These are phyloP conservation scores for Pollenia labialis DNA, from an alignment of 2,888 invertebrate genomes.

Conservation along the genomic window DNA sequence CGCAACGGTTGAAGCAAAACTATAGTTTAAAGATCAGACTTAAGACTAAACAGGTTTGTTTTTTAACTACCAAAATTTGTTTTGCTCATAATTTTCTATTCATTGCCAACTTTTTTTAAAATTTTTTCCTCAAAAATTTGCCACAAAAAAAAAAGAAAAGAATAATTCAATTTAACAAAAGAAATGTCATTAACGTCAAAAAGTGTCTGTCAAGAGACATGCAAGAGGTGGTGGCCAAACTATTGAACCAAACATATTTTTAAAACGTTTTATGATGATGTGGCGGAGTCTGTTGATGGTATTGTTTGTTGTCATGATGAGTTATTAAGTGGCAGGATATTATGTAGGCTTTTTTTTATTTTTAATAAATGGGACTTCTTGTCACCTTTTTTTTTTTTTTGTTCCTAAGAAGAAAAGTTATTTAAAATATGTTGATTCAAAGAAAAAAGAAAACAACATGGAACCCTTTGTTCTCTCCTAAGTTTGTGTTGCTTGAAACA, in stretches of 20 bases:
- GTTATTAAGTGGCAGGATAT: slow-evolving; percentile 65
- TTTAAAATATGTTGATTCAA: slow-evolving; percentile 11
- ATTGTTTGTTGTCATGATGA: slow-evolving; percentile 26
- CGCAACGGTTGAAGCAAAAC: too few species aligned
- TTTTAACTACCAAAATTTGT: too few species aligned
- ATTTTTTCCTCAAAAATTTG: too few species aligned
- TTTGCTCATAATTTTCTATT: too few species aligned
- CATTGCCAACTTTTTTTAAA: too few species aligned
- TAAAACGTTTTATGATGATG: not conserved
- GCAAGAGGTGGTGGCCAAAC: slow-evolving; percentile 40
- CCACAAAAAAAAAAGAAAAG: not conserved
- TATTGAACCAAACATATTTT: not conserved
- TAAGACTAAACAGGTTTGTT: too few species aligned
- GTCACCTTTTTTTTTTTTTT: slow-evolving; percentile 26
- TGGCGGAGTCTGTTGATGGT: not conserved
- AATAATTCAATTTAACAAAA: not conserved
- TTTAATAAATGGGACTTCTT: slow-evolving; percentile 15
- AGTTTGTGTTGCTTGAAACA: not conserved
- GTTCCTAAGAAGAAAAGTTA: not conserved
- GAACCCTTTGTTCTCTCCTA: slow-evolving; percentile 31
- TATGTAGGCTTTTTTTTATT: slow-evolving; percentile 49
- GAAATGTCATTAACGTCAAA: slow-evolving; percentile 63
- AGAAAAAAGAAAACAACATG: slow-evolving; percentile 22
- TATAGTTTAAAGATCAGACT: too few species aligned
- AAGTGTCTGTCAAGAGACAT: slow-evolving; percentile 66